Conservation (phyloP, 2,888 invertebrate species). For the Sinhomidia bicolor region DNA sequence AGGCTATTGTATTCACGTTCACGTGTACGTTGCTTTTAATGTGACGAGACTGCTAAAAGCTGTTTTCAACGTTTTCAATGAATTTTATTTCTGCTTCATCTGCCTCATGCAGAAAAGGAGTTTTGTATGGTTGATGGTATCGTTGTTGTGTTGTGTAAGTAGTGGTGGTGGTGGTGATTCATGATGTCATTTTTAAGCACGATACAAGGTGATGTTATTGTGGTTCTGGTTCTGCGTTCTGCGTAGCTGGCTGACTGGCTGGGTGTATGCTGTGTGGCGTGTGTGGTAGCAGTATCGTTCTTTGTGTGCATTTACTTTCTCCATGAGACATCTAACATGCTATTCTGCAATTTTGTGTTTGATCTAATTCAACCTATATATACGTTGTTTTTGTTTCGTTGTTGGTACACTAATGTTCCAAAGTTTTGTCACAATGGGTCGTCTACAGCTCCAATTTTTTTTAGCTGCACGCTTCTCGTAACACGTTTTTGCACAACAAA, state of each 20-base stretch:
- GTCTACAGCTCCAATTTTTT: not conserved
- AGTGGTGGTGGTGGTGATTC: constrained; percentile 14
- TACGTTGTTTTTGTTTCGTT: not conserved
- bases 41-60: not conserved
- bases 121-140: not conserved
- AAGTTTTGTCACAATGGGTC: constrained; percentile 37
- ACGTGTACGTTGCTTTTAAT: constrained; percentile 9
- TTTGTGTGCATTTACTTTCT: constrained; percentile 52
- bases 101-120: not conserved
- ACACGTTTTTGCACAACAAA: not conserved
- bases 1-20: constrained; percentile 57
- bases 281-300: not conserved
- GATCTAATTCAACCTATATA: not conserved
- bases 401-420: not conserved
- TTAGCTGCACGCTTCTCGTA: not conserved
- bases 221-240: too few relatives aligned
- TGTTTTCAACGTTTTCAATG: constrained; percentile 29
- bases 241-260: not conserved
- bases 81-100: constrained; percentile 26
- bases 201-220: not conserved
- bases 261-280: not conserved
- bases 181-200: constrained; percentile 1
- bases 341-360: not conserved
- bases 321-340: constrained; percentile 69
- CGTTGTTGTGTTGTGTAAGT: too few relatives aligned